Evolutionary conservation across 2,888 invertebrate genomes (phyloP).

Genomic region (Philaethria dido): DNA sequence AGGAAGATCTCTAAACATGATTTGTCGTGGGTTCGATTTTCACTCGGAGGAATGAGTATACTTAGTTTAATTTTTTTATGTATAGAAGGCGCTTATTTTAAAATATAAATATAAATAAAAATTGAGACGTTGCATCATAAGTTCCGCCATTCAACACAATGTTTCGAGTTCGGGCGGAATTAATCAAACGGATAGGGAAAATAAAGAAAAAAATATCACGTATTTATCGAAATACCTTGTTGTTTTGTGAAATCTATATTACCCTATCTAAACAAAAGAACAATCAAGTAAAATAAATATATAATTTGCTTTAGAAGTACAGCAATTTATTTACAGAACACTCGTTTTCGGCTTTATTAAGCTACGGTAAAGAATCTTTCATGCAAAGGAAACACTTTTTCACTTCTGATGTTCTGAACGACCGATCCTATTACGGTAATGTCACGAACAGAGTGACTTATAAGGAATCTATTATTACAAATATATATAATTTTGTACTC

Average conservation of each 20-base stretch:
- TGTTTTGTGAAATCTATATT: not conserved
- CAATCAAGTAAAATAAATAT: not conserved
- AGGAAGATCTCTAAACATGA: no score
- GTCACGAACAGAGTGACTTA: conserved; percentile 55
- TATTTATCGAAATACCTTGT: not conserved
- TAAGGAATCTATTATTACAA: conserved; percentile 25
- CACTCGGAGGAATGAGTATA: no score
- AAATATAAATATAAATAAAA: no score
- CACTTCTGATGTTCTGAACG: conserved; percentile 32
- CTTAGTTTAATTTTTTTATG: no score
- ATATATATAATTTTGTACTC: not conserved
- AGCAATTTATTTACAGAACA: conserved; percentile 18
- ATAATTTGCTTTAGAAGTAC: conserved; percentile 2
- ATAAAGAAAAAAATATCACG: no score
- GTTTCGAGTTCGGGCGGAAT: no score
- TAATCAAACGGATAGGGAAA: no score
- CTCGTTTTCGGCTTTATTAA: conserved; percentile 7
- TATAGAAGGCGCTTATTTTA: no score
- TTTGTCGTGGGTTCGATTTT: no score
- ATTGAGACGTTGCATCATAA: no score
- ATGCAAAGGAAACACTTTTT: conserved; percentile 51
- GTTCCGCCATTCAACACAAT: no score
- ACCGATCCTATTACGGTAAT: conserved; percentile 56
- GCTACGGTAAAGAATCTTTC: conserved; percentile 26
- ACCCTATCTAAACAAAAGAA: not conserved